Base-by-base conservation (phyloP, 2,797 vertebrate genomes). In the Pyrocephalus nanus region DNA sequence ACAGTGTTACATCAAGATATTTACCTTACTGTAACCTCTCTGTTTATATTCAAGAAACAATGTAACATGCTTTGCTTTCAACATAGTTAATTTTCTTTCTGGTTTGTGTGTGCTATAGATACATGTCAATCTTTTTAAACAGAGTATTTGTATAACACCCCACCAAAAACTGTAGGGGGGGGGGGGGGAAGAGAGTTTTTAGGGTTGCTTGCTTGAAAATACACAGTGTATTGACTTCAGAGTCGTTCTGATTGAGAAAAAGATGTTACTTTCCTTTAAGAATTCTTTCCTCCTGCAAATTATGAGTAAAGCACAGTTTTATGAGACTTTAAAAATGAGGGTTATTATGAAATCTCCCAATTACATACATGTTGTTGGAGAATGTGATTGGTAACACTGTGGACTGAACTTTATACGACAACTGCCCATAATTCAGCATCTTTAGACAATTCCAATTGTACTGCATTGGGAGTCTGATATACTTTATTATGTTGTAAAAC, bases 401-500 rank as follows among this genome's bases (percentile, higher is more conserved):
- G 65, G 79, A 64, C 89, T 97, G 93, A 97, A 96, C 95, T 96
- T 97, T 97, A 91, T 96, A 65, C 95, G 90, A 94, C 92, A 96
- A n/a, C 79, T 9, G 57, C 69, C 95, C 97, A 43, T 84, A 97
- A 78, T 93, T 97, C 82, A 92, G 95, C 95, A 96, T 85, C 86
- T 95, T 97, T 93, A 95, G 95, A 93, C 86, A 90, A 92, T 96
- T 96, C 80, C 83, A 95, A 53, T 95, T 85, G 86, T 94, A 51
- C 88, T 95, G 71, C 90, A 62, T 66, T 95, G 95, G 95, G 92
- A 86, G 96, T 97, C 87, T 92, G 89, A 76, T 88, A 18, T 82
- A 87, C 94, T 93, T 96, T 96, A 96, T 96, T 93, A 92, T 86
- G 93, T 79, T 94, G 95, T 97, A 89, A 96, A 97, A 97, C 80